These are phyloP conservation scores for Galago senegalensis DNA, from an alignment of 2,797 vertebrate genomes.

Conservation along the genomic window DNA sequence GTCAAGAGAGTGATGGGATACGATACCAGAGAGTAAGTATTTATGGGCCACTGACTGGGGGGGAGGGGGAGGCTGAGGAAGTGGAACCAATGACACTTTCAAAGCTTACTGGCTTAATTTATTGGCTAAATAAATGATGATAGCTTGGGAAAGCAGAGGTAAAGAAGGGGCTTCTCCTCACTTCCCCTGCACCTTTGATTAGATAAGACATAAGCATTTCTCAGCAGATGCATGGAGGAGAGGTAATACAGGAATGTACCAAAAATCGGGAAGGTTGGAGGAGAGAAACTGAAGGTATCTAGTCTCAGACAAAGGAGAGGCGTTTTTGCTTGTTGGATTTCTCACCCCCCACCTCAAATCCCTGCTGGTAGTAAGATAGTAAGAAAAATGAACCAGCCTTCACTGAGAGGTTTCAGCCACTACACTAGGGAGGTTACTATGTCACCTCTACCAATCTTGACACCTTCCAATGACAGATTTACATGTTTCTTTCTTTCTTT, in stretches of 20 bases:
- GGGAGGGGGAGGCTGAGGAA: not conserved
- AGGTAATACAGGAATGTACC: not conserved
- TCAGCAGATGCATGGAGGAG: not conserved
- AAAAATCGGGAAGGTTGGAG: not conserved
- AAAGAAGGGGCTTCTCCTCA: not conserved
- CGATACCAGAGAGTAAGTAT: not conserved
- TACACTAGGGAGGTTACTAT: not conserved
- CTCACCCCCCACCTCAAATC: not conserved
- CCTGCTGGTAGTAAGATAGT: not conserved
- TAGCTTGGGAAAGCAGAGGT: not conserved
- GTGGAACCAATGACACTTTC: not conserved
- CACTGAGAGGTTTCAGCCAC: not conserved
- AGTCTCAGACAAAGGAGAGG: not conserved
- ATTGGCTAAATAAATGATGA: not conserved
- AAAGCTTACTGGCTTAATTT: not conserved
- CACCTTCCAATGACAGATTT: not conserved
- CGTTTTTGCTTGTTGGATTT: not conserved
- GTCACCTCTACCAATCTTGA: not conserved
- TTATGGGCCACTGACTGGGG: not conserved
- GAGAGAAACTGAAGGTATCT: not conserved
- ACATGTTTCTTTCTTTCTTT: not conserved
- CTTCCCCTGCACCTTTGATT: not conserved
- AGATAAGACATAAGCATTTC: not conserved
- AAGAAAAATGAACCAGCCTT: not conserved
- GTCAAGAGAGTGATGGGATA: not conserved